These are phyloP conservation scores for Burhinus bistriatus DNA, from an alignment of 2,113 vertebrate genomes.

Conservation along the genomic window DNA sequence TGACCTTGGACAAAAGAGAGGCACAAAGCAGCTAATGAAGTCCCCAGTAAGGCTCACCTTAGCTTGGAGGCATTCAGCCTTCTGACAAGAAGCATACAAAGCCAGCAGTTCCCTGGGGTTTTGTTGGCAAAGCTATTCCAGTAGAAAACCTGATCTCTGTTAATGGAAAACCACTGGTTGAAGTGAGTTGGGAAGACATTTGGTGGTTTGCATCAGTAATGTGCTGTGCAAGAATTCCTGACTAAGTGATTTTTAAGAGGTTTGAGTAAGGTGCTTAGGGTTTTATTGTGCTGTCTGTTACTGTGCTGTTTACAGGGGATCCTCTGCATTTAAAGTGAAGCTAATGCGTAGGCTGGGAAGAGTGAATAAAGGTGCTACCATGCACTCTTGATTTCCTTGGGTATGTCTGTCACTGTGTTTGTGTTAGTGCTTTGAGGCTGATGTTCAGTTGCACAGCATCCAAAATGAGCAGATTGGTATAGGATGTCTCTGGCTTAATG, in stretches of 20 bases:
- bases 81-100: not conserved
- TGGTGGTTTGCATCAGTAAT: not conserved
- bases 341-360: not conserved
- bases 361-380: not conserved
- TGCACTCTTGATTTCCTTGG: accelerated
- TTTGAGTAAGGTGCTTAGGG: not conserved
- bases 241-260: not conserved
- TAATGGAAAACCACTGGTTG: not conserved
- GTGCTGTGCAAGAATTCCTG: not conserved
- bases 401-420: not conserved
- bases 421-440: not conserved
- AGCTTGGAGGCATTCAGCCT: not conserved
- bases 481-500: not conserved
- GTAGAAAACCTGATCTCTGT: not conserved
- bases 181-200: not conserved
- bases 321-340: accelerated
- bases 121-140: not conserved
- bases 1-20: not conserved
- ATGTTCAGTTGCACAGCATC: not conserved
- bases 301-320: not conserved
- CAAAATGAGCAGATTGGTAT: not conserved
- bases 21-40: not conserved
- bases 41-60: not conserved
- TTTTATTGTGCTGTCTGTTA: not conserved
- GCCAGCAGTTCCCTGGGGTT: not conserved